Evolutionary conservation across 2,797 vertebrate species (phyloP), one percentile per base, ranked within the genome.

Genomic region (Podargus strigoides): DNA sequence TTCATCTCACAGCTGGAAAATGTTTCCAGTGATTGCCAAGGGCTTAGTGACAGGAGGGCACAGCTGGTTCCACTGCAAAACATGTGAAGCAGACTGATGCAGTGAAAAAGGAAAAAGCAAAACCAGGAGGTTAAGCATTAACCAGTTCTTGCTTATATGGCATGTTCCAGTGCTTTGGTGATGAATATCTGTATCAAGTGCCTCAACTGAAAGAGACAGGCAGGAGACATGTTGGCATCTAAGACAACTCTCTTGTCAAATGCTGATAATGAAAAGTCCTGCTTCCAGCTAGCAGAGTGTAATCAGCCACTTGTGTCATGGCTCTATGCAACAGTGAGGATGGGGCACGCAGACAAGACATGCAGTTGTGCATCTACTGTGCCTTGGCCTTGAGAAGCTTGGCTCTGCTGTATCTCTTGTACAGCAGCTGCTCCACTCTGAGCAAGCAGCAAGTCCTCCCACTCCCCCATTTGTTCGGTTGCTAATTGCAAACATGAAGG

Each of bases 401-500:
- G 7, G 52, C 73, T 63, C 37, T 66, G 76, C 58, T 66, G 50
- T 1, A 3, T 13, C 41, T 66, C 87, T 88, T 78, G 62, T 44
- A 59, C 59, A 94, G 81, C 73, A 92, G 73, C 82, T 70, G 89
- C 89, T 94, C 62, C 50, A 18, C 56, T 67, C 53, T 1, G 9
- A 89, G 52, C 55, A 80, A 62, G 67, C 69, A 56, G 44, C 1
- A 8, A 80, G 41, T 75, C 47, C 77, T 94, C 59, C 70, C 44
- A 81, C 86, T 64, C 41, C 39, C 53, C 70, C 55, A 42, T 88
- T 81, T 75, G 73, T 90, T 94, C 16, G 2, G 30, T 53, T 86
- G 72, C n/a, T 78, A 91, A 76, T 55, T 92, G 76, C 81, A 92
- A 44, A 77, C 68, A 84, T 42, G 88, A 94, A 89, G 77, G n/a